Base-by-base conservation (phyloP, 2,888 invertebrate genomes). In the Teinopalpus imperialis region DNA sequence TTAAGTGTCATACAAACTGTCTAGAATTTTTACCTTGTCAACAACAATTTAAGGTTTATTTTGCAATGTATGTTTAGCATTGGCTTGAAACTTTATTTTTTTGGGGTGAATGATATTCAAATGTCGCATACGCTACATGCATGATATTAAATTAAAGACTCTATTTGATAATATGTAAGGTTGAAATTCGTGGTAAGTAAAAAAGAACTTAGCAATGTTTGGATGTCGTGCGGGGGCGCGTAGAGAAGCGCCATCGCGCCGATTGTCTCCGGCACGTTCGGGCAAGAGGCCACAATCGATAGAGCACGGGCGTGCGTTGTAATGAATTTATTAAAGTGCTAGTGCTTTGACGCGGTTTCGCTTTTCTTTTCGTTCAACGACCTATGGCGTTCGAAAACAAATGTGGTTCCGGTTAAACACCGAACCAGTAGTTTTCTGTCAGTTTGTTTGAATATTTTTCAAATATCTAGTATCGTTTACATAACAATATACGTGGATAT, bases 221-320 rank as follows among this genome's bases (percentile, higher is more conserved):
- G 55, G 39, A 16, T 31, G 36, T 56, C 52, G 53, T 52, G 53
- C 56, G 48, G 44, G 60, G 69, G 64, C 85, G 83, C 86, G 86
- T 85, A 77, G 76, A 81, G 83, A 83, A 86, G 86, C 86, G 82
- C 81, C 78, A 79, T 72, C 74, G 81, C 81, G 79, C 74, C 82
- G 83, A 86, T 86, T 86, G 86, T 86, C 80, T 83, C 73, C 69
- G 83, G 85, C 86, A 86, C 86, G 86, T 86, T 81, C 83, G 81
- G 64, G 74, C 71, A 71, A 82, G 81, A 82, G 82, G 79, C 81
- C 81, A 82, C 85, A 86, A 86, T 86, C 86, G 86, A 86, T 86
- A 85, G 81, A 79, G 85, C 86, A 86, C 86, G 86, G 74, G 81
- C 82, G 85, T 80, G 85, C 83, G 83, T 81, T 77, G 81, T 85